Conservation (phyloP, 2,888 invertebrate genomes). For the Carabus problematicus region DNA sequence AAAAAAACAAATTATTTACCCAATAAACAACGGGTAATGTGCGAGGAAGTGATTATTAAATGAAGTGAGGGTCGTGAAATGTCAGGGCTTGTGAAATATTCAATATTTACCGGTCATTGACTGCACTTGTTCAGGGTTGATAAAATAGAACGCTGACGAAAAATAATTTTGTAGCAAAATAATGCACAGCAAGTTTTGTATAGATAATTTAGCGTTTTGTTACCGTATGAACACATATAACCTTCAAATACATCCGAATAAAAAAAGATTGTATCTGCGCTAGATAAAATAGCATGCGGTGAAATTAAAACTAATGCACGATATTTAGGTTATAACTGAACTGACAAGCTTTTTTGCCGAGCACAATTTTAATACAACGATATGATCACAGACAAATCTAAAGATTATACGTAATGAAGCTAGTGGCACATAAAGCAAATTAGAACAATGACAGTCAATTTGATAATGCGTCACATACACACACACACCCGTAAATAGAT, state of each 20-base stretch:
- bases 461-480: constrained; percentile 51
- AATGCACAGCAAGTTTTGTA: too few species aligned
- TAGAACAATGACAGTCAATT: constrained; percentile 53
- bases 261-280: neutral
- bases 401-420: constrained; percentile 42
- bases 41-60: too few species aligned
- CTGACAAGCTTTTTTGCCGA: constrained; percentile 23
- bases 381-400: constrained; percentile 25
- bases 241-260: too few species aligned
- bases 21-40: too few species aligned
- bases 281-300: neutral
- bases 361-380: constrained; percentile 27
- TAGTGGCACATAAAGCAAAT: constrained; percentile 44
- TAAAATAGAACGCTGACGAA: neutral
- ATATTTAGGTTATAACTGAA: constrained; percentile 7
- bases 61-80: too few species aligned
- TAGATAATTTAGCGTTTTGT: too few species aligned
- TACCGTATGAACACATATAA: too few species aligned
- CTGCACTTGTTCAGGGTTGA: constrained; percentile 1
- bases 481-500: too few species aligned
- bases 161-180: too few species aligned
- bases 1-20: neutral
- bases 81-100: neutral
- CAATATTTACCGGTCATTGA: constrained; percentile 2
- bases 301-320: constrained; percentile 20